Evolutionary conservation across 2,888 invertebrate genomes (phyloP), one percentile per base, ranked within the genome.

Genomic region (Strigamia crassipes): DNA sequence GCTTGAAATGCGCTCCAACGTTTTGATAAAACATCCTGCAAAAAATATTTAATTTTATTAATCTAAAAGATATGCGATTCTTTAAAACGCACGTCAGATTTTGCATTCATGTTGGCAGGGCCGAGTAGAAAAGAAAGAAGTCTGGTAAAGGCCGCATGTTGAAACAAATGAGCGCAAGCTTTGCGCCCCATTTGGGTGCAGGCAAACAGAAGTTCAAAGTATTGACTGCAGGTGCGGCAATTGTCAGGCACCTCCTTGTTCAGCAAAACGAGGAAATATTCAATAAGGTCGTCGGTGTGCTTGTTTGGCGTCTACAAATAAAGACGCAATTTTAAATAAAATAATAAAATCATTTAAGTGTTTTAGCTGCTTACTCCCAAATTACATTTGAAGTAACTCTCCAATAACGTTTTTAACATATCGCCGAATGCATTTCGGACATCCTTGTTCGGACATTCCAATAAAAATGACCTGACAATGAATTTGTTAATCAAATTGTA

Each of bases 1-100:
- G 88, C 87, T 84, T 89, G 89, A 34, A 88, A 85, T 38, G 88
- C 86, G 82, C 87, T 88, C 89, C 89, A 89, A 46, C 89, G 86
- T 18, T 89, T 85, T 80, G 86, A 85, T 6, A 85, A 84, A 2
- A 85, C 83, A 66, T 87, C 84, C 85, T 85, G 12, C 5, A 56
- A 21, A 46, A 9, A 42, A 79, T n/a, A 18, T 66, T 23, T 18
- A 15, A 51, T 18, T 38, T 38, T 6, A 38, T 38, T 38, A 38
- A 38, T 2, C 27, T 27, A 27, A 27, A 38, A 38, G n/a, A n/a
- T 38, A 0, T 2, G 38, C 6, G 38, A 27, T 27, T 2, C 1
- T 27, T 2, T 27, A 27, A 79, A 73, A 83, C 83, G 79, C 81
- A 84, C 85, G 23, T 82, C 78, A 27, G 79, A 84, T 66, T 84